A percentile compares a stretch with the other conserved stretches of the same genome.
Conservation (phyloP, 2,113 vertebrate genomes). For the Catagonus wagneri region DNA sequence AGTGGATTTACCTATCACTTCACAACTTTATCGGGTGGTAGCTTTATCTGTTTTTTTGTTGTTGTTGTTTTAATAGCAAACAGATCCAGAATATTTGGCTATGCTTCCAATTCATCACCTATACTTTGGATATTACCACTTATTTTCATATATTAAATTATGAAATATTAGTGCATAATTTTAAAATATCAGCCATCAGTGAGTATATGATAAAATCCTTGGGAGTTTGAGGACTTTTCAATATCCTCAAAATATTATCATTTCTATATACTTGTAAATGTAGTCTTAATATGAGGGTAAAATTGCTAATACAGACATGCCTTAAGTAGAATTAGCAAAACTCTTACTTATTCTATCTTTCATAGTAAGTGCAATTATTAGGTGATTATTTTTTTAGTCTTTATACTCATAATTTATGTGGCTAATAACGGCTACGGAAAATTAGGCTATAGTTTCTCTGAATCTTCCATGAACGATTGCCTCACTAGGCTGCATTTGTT, state of each 20-base stretch:
- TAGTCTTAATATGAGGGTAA: background rate
- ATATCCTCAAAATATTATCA: background rate
- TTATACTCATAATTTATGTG: background rate
- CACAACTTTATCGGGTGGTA: background rate
- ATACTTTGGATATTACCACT: background rate
- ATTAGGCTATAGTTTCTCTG: background rate
- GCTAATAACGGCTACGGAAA: background rate
- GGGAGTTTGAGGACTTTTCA: background rate
- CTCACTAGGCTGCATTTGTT: slow-evolving; percentile 1
- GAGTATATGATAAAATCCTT: background rate
- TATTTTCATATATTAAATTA: background rate
- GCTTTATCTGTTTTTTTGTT: background rate
- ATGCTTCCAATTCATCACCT: background rate
- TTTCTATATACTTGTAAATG: background rate
- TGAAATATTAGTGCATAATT: background rate
- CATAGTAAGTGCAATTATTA: slow-evolving; percentile 72
- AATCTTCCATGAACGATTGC: background rate
- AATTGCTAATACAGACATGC: background rate
- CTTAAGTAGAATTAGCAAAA: slow-evolving; percentile 54
- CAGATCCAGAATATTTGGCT: background rate
- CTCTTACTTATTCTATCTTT: slow-evolving; percentile 65
- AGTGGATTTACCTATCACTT: background rate
- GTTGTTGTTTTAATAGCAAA: background rate
- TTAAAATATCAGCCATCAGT: background rate
- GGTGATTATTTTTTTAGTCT: background rate